Percentiles rank a stretch among this genome's conserved stretches.
These are phyloP conservation scores for Minunthozetes semirufus DNA, from an alignment of 2,888 invertebrate species.

Conservation along the genomic window DNA sequence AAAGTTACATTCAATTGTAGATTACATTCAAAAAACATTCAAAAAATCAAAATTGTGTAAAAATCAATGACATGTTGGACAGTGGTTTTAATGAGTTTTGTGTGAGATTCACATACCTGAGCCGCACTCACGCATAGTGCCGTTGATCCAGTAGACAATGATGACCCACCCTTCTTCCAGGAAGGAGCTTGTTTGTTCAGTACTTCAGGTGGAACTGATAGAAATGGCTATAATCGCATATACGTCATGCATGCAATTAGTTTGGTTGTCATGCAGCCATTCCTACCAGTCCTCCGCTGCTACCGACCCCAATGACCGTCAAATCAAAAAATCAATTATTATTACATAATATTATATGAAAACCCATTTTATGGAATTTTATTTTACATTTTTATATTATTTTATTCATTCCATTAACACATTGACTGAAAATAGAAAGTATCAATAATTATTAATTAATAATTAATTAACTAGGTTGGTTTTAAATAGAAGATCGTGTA, in stretches of 20 bases:
- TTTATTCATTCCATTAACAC: no score
- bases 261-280: neutral
- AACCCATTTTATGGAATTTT: neutral
- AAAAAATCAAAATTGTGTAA: neutral
- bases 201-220: constrained; percentile 13
- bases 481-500: no score
- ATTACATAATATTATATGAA: neutral
- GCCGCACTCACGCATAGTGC: constrained; percentile 14
- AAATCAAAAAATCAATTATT: neutral
- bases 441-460: no score
- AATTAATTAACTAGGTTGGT: no score
- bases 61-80: constrained; percentile 13
- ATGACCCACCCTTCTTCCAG: constrained; percentile 12
- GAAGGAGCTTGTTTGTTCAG: constrained; percentile 5
- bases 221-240: constrained; percentile 6
- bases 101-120: constrained; percentile 21
- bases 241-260: constrained; percentile 1
- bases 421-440: no score
- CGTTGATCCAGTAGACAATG: constrained; percentile 22
- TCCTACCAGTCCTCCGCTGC: neutral
- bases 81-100: constrained; percentile 24
- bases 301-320: no score
- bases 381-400: no score
- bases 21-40: neutral
- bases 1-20: neutral